These are phyloP conservation scores for Acanthornis magna DNA, from an alignment of 2,797 vertebrate species.

Conservation along the genomic window DNA sequence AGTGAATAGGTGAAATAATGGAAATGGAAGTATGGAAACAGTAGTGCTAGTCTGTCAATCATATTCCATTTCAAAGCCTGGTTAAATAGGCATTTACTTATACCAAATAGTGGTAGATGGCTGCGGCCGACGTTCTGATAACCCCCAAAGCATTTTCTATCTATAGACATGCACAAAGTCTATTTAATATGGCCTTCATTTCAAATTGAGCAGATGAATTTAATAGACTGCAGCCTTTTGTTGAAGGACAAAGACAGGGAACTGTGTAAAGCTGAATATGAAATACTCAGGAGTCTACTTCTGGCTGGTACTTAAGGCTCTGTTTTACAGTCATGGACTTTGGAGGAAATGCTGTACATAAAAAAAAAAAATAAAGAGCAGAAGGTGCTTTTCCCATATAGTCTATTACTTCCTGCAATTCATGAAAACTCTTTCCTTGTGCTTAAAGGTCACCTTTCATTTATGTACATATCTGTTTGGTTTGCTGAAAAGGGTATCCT, in stretches of 20 bases:
- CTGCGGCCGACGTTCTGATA: not conserved
- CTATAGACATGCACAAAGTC: not conserved
- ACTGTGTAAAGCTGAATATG: not conserved
- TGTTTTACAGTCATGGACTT: constrained; percentile 30
- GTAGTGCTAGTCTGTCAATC: not conserved
- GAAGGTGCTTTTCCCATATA: constrained; percentile 55
- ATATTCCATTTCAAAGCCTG: not conserved
- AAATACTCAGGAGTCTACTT: constrained; percentile 40
- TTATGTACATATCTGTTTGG: constrained; percentile 39
- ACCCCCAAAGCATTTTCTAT: not conserved
- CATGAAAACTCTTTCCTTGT: constrained; percentile 67
- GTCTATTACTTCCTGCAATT: constrained; percentile 72
- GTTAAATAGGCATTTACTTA: constrained; percentile 27
- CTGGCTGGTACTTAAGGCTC: constrained; percentile 14
- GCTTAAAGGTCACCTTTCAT: constrained; percentile 74
- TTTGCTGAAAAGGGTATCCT: constrained; percentile 54
- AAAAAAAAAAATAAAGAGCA: constrained; percentile 10
- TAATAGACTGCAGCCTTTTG: constrained; percentile 46
- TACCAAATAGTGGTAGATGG: not conserved
- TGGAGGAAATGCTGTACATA: constrained; percentile 45
- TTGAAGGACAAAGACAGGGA: constrained; percentile 22
- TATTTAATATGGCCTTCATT: constrained; percentile 24
- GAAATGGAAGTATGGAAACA: not conserved
- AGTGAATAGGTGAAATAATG: not conserved
- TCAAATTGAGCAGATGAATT: constrained; percentile 55